Evolutionary conservation across 2,888 invertebrate genomes (phyloP), one percentile per base, ranked within the genome.

Genomic region (Rhodophaea formosa): DNA sequence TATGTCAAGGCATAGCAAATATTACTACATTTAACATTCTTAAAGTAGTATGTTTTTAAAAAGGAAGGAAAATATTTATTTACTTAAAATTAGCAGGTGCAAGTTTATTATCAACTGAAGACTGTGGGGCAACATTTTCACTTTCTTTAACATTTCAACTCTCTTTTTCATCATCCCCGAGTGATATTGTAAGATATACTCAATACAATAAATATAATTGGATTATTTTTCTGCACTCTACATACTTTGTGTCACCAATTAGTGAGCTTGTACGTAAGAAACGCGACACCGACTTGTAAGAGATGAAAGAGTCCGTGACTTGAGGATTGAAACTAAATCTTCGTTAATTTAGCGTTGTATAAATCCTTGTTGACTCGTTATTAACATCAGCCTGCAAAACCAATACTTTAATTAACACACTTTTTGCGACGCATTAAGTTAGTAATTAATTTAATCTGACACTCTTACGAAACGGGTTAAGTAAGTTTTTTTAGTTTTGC

Each of bases 281-380:
- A 56, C 47, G 23, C 42, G 45, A 46, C 51, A 45, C 45, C 14
- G 29, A 58, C 46, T 39, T n/a, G 15, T 23, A 58, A 54, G 56
- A 61, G 58, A 64, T 61, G 62, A 62, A 62, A 62, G 58, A 58
- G 57, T 35, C 59, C 46, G 17, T 29, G 14, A 56, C 59, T 57
- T 53, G 53, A 53, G 59, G 59, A 64, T 53, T 58, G 45, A 56
- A 60, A 47, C 14, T 55, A 14, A 53, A 59, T 61, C 54, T 49
- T 60, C 59, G 57, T 61, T 58, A 56, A 60, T 60, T 60, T 60
- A 58, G 39, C 58, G 52, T n/a, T 55, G 43, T 52, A 23, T 45
- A 14, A 35, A 29, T 58, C 49, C 56, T 59, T 57, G 42, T 42
- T 52, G 17, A 16, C 23, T 54, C 45, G 32, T 54, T 43, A 54